phyloP scores from a whole-genome alignment of 2,888 invertebrate species.

The Dastarcus helophoroides region DNA sequence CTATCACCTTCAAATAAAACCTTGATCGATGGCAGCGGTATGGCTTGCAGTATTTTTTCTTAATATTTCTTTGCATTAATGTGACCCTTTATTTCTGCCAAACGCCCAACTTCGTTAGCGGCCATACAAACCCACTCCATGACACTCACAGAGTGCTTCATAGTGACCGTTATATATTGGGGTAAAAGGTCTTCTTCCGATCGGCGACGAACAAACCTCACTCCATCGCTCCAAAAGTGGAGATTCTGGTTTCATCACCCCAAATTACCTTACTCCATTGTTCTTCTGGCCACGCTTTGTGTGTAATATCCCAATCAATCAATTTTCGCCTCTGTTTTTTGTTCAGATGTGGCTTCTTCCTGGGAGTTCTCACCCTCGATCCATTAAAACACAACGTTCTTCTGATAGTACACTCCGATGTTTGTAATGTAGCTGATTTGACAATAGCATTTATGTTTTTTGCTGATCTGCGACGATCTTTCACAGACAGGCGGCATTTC shows the following conservation, averaged over 20 bases:
- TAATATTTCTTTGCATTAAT: not conserved
- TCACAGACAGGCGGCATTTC: not conserved
- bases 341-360: too few species aligned
- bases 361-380: not conserved
- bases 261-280: conserved; percentile 1
- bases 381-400: not conserved
- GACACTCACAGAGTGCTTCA: too few species aligned
- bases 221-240: too few species aligned
- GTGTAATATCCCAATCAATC: too few species aligned
- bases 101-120: too few species aligned
- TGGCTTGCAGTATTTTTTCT: conserved; percentile 1
- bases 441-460: conserved; percentile 1
- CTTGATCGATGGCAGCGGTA: not conserved
- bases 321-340: too few species aligned
- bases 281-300: conserved; percentile 1
- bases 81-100: too few species aligned
- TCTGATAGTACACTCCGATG: not conserved
- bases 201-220: too few species aligned
- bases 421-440: not conserved
- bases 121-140: conserved; percentile 1
- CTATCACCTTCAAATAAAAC: not conserved
- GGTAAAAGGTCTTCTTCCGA: too few species aligned
- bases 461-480: too few species aligned
- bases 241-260: too few species aligned
- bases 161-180: too few species aligned